Evolutionary conservation across 2,888 invertebrate genomes (phyloP).

Genomic region (Nemotelus nigrinus): DNA sequence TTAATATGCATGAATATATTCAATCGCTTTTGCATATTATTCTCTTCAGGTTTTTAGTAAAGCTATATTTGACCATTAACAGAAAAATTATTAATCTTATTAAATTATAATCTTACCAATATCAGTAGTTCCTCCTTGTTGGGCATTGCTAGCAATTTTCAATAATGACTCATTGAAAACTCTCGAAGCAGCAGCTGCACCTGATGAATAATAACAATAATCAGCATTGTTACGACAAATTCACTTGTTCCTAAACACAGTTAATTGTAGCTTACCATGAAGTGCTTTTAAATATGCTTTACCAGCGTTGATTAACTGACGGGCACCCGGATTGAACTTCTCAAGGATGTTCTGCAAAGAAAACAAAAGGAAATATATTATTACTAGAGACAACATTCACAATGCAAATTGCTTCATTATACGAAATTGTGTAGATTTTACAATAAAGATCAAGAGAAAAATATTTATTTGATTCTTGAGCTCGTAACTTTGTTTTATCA

Average conservation of each 20-base stretch:
- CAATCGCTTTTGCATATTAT: no score
- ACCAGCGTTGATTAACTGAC: conserved; percentile 92
- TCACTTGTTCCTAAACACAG: background rate
- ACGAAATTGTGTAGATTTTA: no score
- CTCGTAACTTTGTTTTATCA: no score
- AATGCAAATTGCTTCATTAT: background rate
- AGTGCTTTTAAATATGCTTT: conserved; percentile 94
- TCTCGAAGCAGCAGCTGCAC: conserved; percentile 88
- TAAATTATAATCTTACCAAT: conserved; percentile 72
- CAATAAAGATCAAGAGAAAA: no score
- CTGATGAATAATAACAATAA: conserved; percentile 65
- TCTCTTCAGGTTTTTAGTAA: no score
- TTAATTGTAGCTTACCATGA: conserved; percentile 77
- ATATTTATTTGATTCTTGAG: no score
- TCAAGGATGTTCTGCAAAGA: conserved; percentile 92
- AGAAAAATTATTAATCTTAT: no score
- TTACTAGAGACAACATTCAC: conserved; percentile 48
- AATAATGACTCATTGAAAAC: conserved; percentile 89
- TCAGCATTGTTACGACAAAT: conserved; percentile 52
- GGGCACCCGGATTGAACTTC: conserved; percentile 94
- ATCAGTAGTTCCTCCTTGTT: conserved; percentile 90
- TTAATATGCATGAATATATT: no score
- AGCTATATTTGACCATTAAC: no score
- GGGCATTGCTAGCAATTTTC: conserved; percentile 87
- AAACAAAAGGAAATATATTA: conserved; percentile 51